These are phyloP conservation scores for Amiota mariae DNA, from an alignment of 2,888 invertebrate species.

Conservation along the genomic window DNA sequence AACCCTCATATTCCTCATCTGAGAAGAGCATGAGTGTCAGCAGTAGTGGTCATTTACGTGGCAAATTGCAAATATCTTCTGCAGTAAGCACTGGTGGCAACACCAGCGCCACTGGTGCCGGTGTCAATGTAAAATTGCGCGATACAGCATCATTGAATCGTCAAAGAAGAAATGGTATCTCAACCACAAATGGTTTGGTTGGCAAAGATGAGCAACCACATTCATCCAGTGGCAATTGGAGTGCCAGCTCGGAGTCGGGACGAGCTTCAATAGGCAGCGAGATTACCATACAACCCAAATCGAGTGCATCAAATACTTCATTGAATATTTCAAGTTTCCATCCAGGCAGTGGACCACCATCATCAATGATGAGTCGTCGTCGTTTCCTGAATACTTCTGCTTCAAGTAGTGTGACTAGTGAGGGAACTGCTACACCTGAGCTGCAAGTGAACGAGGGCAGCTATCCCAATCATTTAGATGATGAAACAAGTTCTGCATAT, in stretches of 20 bases:
- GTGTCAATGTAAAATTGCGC: constrained; percentile 80
- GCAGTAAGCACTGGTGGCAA: constrained; percentile 26
- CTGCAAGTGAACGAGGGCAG: constrained; percentile 79
- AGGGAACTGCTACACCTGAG: constrained; percentile 88
- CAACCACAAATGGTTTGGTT: constrained; percentile 71
- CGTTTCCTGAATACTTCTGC: constrained; percentile 83
- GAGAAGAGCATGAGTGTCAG: constrained; percentile 80
- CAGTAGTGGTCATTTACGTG: constrained; percentile 71
- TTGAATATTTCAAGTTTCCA: constrained; percentile 76
- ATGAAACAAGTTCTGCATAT: constrained; percentile 92
- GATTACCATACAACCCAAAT: constrained; percentile 82
- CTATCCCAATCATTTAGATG: constrained; percentile 78
- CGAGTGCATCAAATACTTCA: constrained; percentile 82
- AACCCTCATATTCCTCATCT: constrained; percentile 85
- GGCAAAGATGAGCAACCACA: constrained; percentile 84
- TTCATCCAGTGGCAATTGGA: constrained; percentile 96
- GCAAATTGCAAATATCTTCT: constrained; percentile 60
- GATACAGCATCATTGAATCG: constrained; percentile 83
- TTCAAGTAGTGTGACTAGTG: constrained; percentile 88
- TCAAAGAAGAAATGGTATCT: constrained; percentile 78
- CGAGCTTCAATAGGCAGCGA: constrained; percentile 89
- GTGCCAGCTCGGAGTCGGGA: constrained; percentile 92
- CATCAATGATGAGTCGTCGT: constrained; percentile 81
- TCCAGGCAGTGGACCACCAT: constrained; percentile 77
- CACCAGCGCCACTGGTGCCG: background rate